Evolutionary conservation across 2,113 vertebrate species (phyloP).

Genomic region (Tragelaphus strepsiceros): DNA sequence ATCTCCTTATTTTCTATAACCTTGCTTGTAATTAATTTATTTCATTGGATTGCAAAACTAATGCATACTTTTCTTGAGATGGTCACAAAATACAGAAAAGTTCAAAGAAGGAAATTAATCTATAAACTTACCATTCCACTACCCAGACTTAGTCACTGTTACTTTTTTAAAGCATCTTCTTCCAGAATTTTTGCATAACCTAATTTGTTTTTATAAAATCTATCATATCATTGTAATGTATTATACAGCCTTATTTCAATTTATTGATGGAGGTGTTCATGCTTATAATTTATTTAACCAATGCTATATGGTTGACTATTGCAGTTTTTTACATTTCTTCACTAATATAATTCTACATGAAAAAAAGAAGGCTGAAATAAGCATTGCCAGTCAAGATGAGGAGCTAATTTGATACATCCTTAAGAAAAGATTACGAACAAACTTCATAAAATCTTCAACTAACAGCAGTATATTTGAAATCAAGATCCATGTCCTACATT

Average conservation of each 20-base stretch:
- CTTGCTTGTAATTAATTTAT: not conserved
- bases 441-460: not conserved
- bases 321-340: not conserved
- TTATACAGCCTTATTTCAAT: not conserved
- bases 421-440: not conserved
- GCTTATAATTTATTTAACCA: not conserved
- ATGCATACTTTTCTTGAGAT: not conserved
- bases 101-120: slow-evolving; percentile 17
- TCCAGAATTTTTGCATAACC: not conserved
- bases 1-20: not conserved
- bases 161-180: slow-evolving; percentile 10
- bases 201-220: not conserved
- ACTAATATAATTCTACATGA: not conserved
- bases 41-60: not conserved
- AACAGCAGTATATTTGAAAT: not conserved
- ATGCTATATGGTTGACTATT: not conserved
- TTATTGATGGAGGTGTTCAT: not conserved
- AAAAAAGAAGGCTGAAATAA: not conserved
- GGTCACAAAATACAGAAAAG: not conserved
- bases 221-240: not conserved
- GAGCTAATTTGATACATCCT: not conserved
- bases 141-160: not conserved
- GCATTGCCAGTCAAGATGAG: not conserved
- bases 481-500: not conserved
- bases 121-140: not conserved